A percentile compares a stretch with the other conserved stretches of the same genome.
phyloP scores from a whole-genome alignment of 2,113 vertebrate species.

The Archilochus colubris region DNA sequence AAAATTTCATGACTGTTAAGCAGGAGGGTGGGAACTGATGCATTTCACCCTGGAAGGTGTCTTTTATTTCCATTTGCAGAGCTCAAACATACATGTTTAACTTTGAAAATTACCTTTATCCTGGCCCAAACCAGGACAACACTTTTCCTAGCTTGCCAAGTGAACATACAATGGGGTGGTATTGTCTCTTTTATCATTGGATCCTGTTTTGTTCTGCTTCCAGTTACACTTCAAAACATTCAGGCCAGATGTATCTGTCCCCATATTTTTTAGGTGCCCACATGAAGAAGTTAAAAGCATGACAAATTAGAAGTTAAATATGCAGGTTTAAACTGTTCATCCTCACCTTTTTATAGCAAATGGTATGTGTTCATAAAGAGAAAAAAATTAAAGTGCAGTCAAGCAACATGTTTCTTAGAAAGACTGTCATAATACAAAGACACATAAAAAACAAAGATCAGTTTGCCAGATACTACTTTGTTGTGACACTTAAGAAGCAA shows the following conservation, averaged over 20 bases:
- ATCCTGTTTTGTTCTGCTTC: constrained; percentile 25
- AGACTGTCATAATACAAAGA: background rate
- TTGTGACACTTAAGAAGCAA: background rate
- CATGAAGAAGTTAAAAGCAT: background rate
- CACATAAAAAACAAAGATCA: background rate
- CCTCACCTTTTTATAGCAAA: background rate
- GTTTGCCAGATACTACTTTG: background rate
- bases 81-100: background rate
- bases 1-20: background rate
- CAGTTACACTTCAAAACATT: background rate
- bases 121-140: too few relatives aligned
- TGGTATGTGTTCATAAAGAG: background rate
- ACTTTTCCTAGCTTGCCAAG: background rate
- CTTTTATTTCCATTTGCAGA: background rate
- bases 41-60: background rate
- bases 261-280: background rate
- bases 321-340: background rate
- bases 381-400: background rate
- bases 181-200: background rate
- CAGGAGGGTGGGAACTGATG: background rate
- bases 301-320: background rate
- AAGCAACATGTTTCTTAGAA: background rate
- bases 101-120: too few relatives aligned
- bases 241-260: background rate
- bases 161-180: background rate